phyloP scores from a whole-genome alignment of 2,797 vertebrate genomes.

The Neopelma chrysocephalum region DNA sequence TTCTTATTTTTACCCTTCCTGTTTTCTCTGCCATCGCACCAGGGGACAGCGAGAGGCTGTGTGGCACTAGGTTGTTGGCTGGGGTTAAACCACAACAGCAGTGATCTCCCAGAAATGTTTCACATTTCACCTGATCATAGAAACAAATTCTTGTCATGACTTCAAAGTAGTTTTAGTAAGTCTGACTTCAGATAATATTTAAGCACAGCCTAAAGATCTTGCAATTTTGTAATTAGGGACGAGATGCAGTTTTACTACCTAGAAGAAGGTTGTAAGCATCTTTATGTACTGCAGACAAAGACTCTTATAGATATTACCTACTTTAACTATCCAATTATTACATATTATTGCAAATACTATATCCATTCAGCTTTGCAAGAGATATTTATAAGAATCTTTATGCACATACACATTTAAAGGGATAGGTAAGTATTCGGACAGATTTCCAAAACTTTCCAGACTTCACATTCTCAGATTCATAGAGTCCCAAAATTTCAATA shows the following conservation, averaged over 20 bases:
- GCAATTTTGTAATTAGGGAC: neutral
- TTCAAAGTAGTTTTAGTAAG: neutral
- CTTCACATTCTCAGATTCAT: neutral
- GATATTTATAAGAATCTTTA: neutral
- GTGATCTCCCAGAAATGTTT: neutral
- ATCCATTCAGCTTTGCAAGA: neutral
- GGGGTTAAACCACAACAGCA: neutral
- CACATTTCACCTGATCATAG: neutral
- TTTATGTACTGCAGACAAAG: neutral
- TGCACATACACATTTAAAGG: neutral
- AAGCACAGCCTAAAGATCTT: neutral
- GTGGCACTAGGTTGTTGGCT: neutral
- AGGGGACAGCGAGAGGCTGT: neutral
- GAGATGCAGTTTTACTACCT: neutral
- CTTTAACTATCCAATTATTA: neutral
- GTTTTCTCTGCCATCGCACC: accelerated
- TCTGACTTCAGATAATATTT: neutral
- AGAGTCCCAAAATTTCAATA: neutral
- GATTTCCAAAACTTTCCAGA: neutral
- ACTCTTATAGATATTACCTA: neutral
- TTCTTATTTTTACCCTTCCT: neutral
- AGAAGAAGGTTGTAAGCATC: neutral
- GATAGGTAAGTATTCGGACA: neutral
- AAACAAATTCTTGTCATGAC: neutral
- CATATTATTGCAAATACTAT: neutral